phyloP scores from a whole-genome alignment of 2,113 vertebrate species.

The Podilymbus podiceps region DNA sequence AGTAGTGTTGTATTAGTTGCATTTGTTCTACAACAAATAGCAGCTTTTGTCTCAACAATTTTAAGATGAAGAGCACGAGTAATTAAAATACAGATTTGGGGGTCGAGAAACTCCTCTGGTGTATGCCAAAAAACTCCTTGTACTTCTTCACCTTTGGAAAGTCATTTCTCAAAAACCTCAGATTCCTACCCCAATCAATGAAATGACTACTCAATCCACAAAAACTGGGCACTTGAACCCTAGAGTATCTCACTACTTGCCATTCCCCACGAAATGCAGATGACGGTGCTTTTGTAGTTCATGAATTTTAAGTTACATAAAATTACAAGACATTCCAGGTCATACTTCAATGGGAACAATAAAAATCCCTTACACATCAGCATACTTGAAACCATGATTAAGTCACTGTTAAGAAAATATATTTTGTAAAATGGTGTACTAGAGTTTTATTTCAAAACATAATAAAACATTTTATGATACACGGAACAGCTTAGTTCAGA shows the following conservation, averaged over 20 bases:
- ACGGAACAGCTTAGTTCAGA: neutral
- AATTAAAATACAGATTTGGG: neutral
- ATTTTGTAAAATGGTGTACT: neutral
- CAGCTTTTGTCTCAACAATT: neutral
- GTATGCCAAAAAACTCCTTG: neutral
- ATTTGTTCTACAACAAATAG: neutral
- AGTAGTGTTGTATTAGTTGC: neutral
- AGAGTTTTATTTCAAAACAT: neutral
- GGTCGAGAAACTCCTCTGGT: neutral
- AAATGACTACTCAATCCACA: neutral
- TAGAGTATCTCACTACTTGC: neutral
- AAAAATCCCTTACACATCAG: neutral
- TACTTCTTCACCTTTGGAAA: neutral
- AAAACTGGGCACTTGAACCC: neutral
- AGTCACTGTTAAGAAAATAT: neutral
- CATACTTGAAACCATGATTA: neutral
- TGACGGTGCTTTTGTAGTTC: neutral
- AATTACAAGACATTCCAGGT: neutral
- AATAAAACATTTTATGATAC: neutral
- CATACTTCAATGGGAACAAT: neutral
- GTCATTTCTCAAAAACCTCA: neutral
- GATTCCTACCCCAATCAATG: neutral
- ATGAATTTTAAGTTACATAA: neutral
- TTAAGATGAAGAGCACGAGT: neutral
- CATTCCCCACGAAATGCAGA: neutral